These are phyloP conservation scores for Marisa cornuarietis DNA, from an alignment of 1,140 invertebrate species.

Conservation along the genomic window DNA sequence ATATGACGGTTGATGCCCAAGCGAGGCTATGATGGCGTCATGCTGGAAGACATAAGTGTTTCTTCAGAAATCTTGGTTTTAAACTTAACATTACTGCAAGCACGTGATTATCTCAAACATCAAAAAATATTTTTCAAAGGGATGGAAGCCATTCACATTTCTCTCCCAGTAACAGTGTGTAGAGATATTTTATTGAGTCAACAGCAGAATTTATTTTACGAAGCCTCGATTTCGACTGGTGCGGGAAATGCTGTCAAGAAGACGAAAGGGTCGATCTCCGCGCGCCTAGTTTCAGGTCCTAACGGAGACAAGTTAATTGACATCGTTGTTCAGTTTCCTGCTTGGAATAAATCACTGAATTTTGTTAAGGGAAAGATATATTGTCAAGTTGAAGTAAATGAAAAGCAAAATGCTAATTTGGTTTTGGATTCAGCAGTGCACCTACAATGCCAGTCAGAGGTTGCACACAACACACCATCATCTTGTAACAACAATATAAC, in stretches of 20 bases:
- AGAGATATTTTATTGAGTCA: not conserved
- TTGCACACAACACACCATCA: too few species aligned
- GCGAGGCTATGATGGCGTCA: too few species aligned
- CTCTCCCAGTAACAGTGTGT: conserved; percentile 1
- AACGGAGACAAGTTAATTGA: conserved; percentile 2
- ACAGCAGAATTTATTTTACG: not conserved
- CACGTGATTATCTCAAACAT: too few species aligned
- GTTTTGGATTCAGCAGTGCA: too few species aligned
- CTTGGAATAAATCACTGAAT: not conserved
- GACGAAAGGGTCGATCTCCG: not conserved
- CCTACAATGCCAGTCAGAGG: too few species aligned
- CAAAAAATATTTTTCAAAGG: not conserved
- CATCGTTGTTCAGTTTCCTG: not conserved
- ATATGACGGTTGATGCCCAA: too few species aligned
- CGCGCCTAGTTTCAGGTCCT: not conserved
- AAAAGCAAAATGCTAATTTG: too few species aligned
- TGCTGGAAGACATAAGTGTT: too few species aligned
- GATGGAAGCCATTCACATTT: not conserved
- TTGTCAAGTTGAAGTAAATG: not conserved
- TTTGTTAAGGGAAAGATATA: not conserved
- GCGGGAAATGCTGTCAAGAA: not conserved
- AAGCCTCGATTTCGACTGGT: conserved; percentile 17
- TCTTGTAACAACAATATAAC: too few species aligned
- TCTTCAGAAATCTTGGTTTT: too few species aligned
- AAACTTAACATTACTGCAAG: too few species aligned